Conservation (phyloP, 92 coral and sea anemone genomes). For the Umimayanthus chanpuru region DNA sequence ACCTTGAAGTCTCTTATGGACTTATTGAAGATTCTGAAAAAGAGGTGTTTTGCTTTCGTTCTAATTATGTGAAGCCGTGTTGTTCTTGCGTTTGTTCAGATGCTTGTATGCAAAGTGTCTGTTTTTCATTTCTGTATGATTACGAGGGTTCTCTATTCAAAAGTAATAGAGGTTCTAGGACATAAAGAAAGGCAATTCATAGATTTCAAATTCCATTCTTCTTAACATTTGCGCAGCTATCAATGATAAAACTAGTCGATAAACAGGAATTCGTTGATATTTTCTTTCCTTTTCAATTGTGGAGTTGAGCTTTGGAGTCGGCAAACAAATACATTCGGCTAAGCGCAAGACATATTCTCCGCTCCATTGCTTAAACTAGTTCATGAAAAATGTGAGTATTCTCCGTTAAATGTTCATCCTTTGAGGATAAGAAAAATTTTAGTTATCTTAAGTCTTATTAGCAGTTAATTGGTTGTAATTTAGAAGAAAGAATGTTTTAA, state of each 20-base stretch:
- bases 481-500: slow-evolving; percentile 2
- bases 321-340: slow-evolving; percentile 14
- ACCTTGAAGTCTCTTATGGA: slow-evolving; percentile 7
- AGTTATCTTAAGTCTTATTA: slow-evolving; percentile 10
- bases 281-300: slow-evolving; percentile 1
- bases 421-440: not conserved
- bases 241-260: slow-evolving; percentile 27
- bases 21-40: slow-evolving; percentile 31
- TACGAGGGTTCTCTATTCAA: slow-evolving; percentile 23
- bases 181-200: slow-evolving; percentile 28
- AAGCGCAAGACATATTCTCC: not conserved
- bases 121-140: slow-evolving; percentile 39
- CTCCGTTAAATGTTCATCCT: not conserved
- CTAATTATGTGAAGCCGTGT: slow-evolving; percentile 34
- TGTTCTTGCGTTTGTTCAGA: slow-evolving; percentile 32
- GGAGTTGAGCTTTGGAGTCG: not conserved
- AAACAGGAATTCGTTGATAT: slow-evolving; percentile 6
- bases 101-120: slow-evolving; percentile 37
- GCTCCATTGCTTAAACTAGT: not conserved
- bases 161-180: not conserved
- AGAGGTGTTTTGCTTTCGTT: slow-evolving; percentile 1
- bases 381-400: slow-evolving; percentile 21
- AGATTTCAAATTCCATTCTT: slow-evolving; percentile 26
- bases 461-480: not conserved
- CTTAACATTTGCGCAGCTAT: slow-evolving; percentile 44